A percentile compares a stretch with the other conserved stretches of the same genome.
Evolutionary conservation across 2,888 invertebrate species (phyloP).

Genomic region (Miltochrista miniata): DNA sequence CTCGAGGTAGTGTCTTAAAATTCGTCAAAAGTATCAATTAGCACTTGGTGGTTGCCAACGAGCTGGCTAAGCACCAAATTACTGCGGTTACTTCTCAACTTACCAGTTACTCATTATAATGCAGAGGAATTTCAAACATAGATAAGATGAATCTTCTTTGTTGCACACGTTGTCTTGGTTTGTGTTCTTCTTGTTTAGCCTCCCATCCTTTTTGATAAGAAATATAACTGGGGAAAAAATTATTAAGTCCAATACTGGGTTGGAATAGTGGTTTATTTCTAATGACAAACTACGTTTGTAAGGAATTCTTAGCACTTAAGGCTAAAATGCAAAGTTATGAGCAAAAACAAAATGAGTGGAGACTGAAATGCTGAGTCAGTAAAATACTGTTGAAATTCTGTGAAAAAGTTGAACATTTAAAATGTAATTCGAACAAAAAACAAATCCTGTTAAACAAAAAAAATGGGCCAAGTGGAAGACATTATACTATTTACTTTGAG

Average conservation of each 20-base stretch:
- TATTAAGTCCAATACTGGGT: conserved; percentile 8
- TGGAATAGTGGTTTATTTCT: not conserved
- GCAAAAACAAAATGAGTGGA: too few species aligned
- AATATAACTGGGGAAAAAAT: conserved; percentile 27
- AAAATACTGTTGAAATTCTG: too few species aligned
- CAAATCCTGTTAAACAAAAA: too few species aligned
- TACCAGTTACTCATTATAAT: conserved; percentile 38
- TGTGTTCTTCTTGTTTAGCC: conserved; percentile 28
- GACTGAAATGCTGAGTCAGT: too few species aligned
- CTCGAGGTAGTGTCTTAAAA: too few species aligned
- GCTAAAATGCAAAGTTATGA: too few species aligned
- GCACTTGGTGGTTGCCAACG: not conserved
- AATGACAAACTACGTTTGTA: not conserved
- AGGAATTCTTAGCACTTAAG: too few species aligned
- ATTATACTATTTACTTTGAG: too few species aligned
- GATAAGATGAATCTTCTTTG: conserved; percentile 31
- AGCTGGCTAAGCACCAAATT: not conserved
- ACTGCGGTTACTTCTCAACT: conserved; percentile 33
- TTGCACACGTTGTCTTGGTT: conserved; percentile 22
- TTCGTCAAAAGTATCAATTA: too few species aligned
- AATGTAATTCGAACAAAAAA: too few species aligned
- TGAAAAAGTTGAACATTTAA: too few species aligned
- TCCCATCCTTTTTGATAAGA: conserved; percentile 26
- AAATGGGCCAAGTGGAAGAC: too few species aligned
- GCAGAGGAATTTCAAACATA: conserved; percentile 28